Conservation (phyloP, 2,888 invertebrate genomes). For the Diarsia mendica region DNA sequence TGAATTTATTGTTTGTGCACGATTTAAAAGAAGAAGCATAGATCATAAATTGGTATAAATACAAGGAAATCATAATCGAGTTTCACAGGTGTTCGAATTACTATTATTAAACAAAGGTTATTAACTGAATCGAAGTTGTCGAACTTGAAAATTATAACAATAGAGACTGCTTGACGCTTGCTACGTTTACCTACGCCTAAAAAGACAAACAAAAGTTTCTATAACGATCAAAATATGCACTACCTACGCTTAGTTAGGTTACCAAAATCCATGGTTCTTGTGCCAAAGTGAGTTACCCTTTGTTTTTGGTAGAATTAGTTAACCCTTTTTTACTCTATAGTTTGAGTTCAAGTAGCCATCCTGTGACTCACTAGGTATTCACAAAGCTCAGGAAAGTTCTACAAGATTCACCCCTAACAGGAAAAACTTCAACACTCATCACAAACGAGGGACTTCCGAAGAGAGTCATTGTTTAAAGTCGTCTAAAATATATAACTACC, state of each 20-base stretch:
- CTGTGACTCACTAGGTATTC: neutral
- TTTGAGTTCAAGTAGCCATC: neutral
- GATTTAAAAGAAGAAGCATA: slow-evolving; percentile 33
- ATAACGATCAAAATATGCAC: neutral
- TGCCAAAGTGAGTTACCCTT: neutral
- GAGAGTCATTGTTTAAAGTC: slow-evolving; percentile 16
- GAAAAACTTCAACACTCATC: neutral
- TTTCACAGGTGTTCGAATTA: neutral
- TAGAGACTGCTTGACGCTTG: slow-evolving; percentile 9
- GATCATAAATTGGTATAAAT: slow-evolving; percentile 16
- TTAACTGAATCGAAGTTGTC: neutral
- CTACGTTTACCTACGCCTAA: neutral
- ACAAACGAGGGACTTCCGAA: slow-evolving; percentile 37
- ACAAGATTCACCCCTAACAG: neutral
- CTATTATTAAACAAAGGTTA: neutral
- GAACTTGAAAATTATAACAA: slow-evolving; percentile 1
- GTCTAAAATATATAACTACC: slow-evolving; percentile 13
- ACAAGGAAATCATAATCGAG: slow-evolving; percentile 21
- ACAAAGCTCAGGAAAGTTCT: neutral
- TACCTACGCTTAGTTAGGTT: neutral
- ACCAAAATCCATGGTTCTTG: neutral
- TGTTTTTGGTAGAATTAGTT: neutral
- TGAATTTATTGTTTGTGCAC: slow-evolving; percentile 39
- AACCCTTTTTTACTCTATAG: neutral
- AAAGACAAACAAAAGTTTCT: neutral